Base-by-base conservation (phyloP, 2,113 vertebrate genomes). In the Silurus meridionalis region DNA sequence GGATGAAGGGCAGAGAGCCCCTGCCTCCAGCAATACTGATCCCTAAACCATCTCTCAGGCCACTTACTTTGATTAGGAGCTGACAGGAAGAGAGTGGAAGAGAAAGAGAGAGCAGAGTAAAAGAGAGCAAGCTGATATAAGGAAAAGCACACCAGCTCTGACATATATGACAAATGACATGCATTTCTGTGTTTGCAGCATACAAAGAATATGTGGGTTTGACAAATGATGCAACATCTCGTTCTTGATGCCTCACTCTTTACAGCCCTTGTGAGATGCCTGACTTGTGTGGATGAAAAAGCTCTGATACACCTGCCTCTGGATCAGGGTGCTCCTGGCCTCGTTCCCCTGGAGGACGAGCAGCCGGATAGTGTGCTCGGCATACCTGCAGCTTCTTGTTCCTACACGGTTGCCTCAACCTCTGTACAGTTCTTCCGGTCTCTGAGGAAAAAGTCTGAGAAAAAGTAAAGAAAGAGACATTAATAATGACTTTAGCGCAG, bases 11-110 rank as follows among this genome's bases (percentile, higher is more conserved):
- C 91, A 96, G 91, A 71, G 96, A 96, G 83, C 95, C 94, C 87
- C 94, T 96, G 90, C 96, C 96, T 91, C 96, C 96, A 83, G 95
- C 96, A 89, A 97, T 96, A 92, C 96, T 96, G 92, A 97, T 95
- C 71, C 96, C 96, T 89, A 96, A 92, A 88, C 95, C 93, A 25
- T 94, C 95, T 86, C 93, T 95, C 91, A 95, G 96, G 86, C 94
- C 94, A 89, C 91, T 96, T 87, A 97, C 94, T 93, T 95, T 96
- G 90, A 97, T 96, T 92, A 94, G 94, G 57, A 96, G 92, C 94
- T 95, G 87, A 90, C 63, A 84, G 75, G 80, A 83, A 86, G 87
- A 81, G 2, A 71, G 84, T 84, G 87, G 21, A 82, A 83, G 64
- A 83, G 25, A 69, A n/a, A 53, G 52, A 75, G 57, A 63, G 52